These are phyloP conservation scores for Yponomeuta sedellus DNA, from an alignment of 2,888 invertebrate species.

Conservation along the genomic window DNA sequence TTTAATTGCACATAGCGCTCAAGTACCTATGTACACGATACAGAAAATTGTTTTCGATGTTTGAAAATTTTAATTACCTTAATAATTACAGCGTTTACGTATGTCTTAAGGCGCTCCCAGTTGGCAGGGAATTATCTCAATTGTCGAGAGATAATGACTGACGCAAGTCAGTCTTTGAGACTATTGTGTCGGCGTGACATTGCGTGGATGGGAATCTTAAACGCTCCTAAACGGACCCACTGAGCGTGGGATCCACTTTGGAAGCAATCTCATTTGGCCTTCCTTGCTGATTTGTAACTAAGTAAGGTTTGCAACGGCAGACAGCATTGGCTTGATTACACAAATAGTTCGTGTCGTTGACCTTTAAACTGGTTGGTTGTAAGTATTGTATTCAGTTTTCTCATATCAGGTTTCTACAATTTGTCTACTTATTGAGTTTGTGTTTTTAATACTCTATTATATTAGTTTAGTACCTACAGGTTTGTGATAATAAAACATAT, in stretches of 20 bases:
- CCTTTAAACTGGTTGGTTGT: too few species aligned
- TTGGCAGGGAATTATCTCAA: constrained; percentile 29
- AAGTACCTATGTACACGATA: too few species aligned
- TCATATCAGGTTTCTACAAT: too few species aligned
- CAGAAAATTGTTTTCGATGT: too few species aligned
- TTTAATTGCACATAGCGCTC: neutral
- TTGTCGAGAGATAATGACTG: constrained; percentile 35
- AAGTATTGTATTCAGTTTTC: too few species aligned
- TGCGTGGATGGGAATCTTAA: neutral
- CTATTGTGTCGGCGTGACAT: constrained; percentile 2
- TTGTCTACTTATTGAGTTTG: too few species aligned
- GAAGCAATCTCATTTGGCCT: neutral
- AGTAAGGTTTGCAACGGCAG: neutral
- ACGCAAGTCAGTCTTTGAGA: constrained; percentile 32
- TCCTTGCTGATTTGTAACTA: neutral
- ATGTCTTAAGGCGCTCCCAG: constrained; percentile 1
- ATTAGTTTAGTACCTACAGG: too few species aligned
- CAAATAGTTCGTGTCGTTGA: too few species aligned
- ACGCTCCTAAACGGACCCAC: neutral
- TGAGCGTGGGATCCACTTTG: neutral
- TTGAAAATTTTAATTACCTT: neutral
- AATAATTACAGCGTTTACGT: neutral
- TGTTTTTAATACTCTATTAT: too few species aligned
- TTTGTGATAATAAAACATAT: neutral
- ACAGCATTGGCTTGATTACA: too few species aligned